Base-by-base conservation (phyloP, 2,113 vertebrate species). In the Phaetusa simplex region DNA sequence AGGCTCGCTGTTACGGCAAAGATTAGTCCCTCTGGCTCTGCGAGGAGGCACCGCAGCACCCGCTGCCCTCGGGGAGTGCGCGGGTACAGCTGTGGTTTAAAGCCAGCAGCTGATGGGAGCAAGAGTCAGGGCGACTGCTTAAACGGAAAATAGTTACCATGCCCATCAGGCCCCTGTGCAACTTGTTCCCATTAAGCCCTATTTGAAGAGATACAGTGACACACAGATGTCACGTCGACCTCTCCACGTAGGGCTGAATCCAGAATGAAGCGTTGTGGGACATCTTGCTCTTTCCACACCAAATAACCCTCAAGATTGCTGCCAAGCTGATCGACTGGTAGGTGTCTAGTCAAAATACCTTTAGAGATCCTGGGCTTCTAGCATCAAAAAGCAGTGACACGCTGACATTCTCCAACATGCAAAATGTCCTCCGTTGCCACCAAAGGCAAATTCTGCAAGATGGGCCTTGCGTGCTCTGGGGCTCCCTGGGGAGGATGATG, bases 381-480 rank as follows among this genome's bases (percentile, higher is more conserved):
- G 55, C 32, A 8, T 40, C 42, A 69, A n/a, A 64, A 56, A 52
- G 43, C 67, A 14, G 47, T 24, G 42, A 29, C 22, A 34, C 27
- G 32, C 3, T 1, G 74, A 22, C 3, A 1, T 36, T 74, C 32
- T 67, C 30, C 53, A 64, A 24, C 8, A 1, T 30, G 52, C n/a
- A 34, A 53, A 81, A n/a, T 1, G 1, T 72, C 40, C 52, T 36
- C 36, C 0, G 0, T 22, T 77, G 40, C 52, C 34, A 38, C 45
- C 49, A 27, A 45, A 45, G 77, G 77, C 52, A 43, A 65, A 30
- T 18, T 21, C 50, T 36, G 56, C 17, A 17, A 17, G 56, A 8
- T 15, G 47, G 1, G 9, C 2, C 3, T 27, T 56, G 40, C 1
- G 4, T 1, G 30, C n/a, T 14, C 12, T 16, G 50, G 53, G 38